Base-by-base conservation (phyloP, 2,888 invertebrate species). In the Acanthosepion lycidas region DNA sequence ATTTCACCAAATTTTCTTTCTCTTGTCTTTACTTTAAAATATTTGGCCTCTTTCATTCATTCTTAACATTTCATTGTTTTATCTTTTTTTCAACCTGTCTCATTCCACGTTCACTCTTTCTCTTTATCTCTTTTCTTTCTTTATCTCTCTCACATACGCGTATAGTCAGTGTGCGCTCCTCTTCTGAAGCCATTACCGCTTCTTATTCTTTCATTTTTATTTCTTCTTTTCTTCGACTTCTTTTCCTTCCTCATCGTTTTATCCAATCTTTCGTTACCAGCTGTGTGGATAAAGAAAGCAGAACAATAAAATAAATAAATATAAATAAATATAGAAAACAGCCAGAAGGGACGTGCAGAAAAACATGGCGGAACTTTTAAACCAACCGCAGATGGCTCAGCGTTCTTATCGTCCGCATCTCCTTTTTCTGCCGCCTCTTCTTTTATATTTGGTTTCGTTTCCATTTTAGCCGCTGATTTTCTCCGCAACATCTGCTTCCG, bases 351-450 rank as follows among this genome's bases (percentile, higher is more conserved):
- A n/a, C 78, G n/a, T n/a, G 78, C 78, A 15, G n/a, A n/a, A 33
- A 78, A 33, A 78, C n/a, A 78, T n/a, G 78, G n/a, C 33, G 78
- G 78, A 33, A 78, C 78, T 78, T 78, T 78, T 78, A n/a, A 78
- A 78, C 78, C 78, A 78, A 78, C 78, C 78, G 78, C 78, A 78
- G 78, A 78, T 78, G 78, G 78, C 33, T 33, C 78, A 33, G 78
- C 78, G 78, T 78, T 78, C 78, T 78, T 78, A 78, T 78, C 78
- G 78, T n/a, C 78, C 78, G 78, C 78, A 78, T 78, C 78, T n/a
- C 78, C n/a, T 78, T 78, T 78, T 78, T 78, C 78, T 78, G 78
- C 33, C 78, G 78, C 78, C 78, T n/a, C 78, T 78, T 78, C 78
- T 78, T 78, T 78, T 78, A 78, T n/a, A 78, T 78, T 78, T 78